phyloP scores from a whole-genome alignment of 2,888 invertebrate species.

The Dione juno region DNA sequence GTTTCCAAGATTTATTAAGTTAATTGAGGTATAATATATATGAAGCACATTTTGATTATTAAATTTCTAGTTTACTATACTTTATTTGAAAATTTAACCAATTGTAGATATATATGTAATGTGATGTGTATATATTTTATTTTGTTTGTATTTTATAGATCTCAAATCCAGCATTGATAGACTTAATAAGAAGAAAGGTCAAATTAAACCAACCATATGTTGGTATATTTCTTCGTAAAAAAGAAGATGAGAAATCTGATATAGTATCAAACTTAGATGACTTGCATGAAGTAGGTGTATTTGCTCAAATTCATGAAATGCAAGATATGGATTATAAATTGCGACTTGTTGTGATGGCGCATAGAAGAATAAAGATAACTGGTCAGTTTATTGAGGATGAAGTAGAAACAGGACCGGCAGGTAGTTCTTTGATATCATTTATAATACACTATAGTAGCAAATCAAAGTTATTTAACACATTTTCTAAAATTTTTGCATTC shows the following conservation, averaged over 20 bases:
- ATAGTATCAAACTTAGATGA: conserved; percentile 92
- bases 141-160: conserved; percentile 83
- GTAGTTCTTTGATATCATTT: conserved; percentile 52
- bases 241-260: conserved; percentile 94
- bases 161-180: conserved; percentile 93
- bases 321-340: conserved; percentile 96
- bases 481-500: too few relatives aligned
- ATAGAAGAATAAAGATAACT: conserved; percentile 92
- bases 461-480: too few relatives aligned
- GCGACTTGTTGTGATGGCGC: conserved; percentile 96
- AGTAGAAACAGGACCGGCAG: conserved; percentile 84
- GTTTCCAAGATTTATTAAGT: conserved; percentile 98
- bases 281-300: conserved; percentile 95
- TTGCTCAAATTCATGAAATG: conserved; percentile 98
- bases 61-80: too few relatives aligned
- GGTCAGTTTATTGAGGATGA: conserved; percentile 91
- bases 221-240: conserved; percentile 97
- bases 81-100: too few relatives aligned
- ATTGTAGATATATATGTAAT: not conserved
- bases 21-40: conserved; percentile 91
- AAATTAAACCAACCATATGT: conserved; percentile 98
- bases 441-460: not conserved
- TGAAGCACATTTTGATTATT: not conserved
- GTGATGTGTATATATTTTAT: not conserved
- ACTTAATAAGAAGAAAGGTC: conserved; percentile 95